Conservation (phyloP, 64 coral and sea anemone species). For the Acropora yongei region DNA sequence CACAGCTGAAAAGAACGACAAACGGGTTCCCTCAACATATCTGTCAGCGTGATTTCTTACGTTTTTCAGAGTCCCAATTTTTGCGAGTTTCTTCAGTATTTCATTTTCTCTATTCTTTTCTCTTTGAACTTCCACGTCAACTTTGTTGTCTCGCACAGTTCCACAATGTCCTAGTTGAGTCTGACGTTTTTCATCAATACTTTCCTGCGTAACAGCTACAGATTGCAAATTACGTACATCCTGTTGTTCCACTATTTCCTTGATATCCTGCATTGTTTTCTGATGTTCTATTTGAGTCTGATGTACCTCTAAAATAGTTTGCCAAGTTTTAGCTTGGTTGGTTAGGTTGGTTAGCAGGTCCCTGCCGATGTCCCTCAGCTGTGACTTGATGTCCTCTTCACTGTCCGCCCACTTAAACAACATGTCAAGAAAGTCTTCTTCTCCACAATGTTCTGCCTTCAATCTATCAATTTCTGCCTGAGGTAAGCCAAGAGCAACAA, state of each 20-base stretch:
- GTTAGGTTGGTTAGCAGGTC: too few species aligned
- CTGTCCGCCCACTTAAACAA: neutral
- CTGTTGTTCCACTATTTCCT: neutral
- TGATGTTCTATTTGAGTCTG: neutral
- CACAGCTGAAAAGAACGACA: conserved; percentile 23
- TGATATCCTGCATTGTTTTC: neutral
- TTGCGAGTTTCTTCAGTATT: too few species aligned
- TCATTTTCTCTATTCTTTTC: too few species aligned
- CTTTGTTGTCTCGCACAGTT: neutral
- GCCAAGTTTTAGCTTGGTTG: too few species aligned
- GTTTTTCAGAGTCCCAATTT: neutral
- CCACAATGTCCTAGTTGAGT: neutral
- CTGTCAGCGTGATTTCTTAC: neutral
- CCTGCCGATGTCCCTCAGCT: neutral
- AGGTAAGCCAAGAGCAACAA: neutral
- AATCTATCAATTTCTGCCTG: neutral
- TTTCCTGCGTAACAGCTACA: neutral
- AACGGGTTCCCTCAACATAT: conserved; percentile 14
- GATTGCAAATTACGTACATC: neutral
- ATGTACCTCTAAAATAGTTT: too few species aligned
- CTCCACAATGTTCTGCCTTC: neutral
- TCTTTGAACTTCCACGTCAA: too few species aligned
- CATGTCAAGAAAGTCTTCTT: neutral
- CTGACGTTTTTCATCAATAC: neutral
- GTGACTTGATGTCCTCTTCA: neutral